These are phyloP conservation scores for Myotis myotis DNA, from an alignment of 2,797 vertebrate genomes.

Conservation along the genomic window DNA sequence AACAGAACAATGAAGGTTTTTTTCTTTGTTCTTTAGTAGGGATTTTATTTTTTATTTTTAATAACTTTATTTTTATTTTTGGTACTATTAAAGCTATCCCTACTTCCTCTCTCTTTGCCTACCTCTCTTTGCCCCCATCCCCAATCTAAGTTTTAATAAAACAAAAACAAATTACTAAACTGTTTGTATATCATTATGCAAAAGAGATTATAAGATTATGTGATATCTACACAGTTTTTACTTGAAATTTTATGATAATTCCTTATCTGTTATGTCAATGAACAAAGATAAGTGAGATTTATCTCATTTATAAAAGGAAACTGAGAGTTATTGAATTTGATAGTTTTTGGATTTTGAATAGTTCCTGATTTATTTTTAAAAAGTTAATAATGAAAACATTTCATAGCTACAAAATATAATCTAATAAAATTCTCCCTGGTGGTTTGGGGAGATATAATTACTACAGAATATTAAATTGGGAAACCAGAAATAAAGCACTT, in stretches of 20 bases:
- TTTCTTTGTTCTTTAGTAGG: background rate
- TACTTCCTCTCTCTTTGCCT: background rate
- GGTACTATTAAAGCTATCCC: background rate
- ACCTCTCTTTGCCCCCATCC: background rate
- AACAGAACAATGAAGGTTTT: background rate
- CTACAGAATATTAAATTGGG: constrained; percentile 43
- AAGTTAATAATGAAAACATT: constrained; percentile 44
- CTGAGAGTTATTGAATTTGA: background rate
- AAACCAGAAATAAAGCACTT: constrained; percentile 49
- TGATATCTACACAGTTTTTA: background rate
- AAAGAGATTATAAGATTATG: background rate
- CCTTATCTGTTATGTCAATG: background rate
- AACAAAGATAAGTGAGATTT: background rate
- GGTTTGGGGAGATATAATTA: constrained; percentile 30
- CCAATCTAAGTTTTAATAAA: background rate
- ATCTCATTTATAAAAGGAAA: background rate
- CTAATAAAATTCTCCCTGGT: constrained; percentile 40
- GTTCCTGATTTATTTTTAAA: constrained; percentile 35
- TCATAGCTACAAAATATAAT: constrained; percentile 34
- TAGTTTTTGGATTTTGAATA: constrained; percentile 44
- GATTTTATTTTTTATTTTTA: background rate
- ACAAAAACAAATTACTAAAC: background rate
- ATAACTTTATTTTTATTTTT: background rate
- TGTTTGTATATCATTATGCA: background rate
- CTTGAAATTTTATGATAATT: background rate